Base-by-base conservation (phyloP, 1,140 invertebrate genomes). In the Drosophila subobscura region DNA sequence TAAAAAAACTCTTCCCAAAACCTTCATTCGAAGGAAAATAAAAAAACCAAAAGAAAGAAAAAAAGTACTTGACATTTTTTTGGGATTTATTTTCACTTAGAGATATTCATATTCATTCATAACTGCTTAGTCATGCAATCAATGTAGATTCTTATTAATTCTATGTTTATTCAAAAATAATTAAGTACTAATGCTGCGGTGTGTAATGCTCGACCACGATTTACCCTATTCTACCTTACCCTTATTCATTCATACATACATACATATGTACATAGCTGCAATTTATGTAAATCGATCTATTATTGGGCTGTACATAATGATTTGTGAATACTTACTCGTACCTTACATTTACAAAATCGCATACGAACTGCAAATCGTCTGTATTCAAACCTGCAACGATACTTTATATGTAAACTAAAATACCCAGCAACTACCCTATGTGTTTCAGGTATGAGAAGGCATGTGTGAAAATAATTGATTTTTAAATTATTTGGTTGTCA, bases 381-480 rank as follows among this genome's bases (percentile, higher is more conserved):
- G 33, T 4, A 37, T 37, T 12, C 10, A 12, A 37, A 37, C 33
- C 33, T 37, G 33, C 33, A 12, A 12, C 33, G 3, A 37, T 4
- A 4, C 3, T 37, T 12, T 4, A 12, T 12, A 12, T 12, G 33
- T 37, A 4, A 37, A 37, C 33, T 37, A 12, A 37, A 37, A 41
- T 56, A 33, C 25, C 27, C 51, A 8, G 8, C 2, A 22, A 41
- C 2, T 51, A 14, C 27, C 46, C 29, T 47, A 46, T 33, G 29
- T 45, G 41, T 33, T 56, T 50, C 59, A 57, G 52, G 68, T 72
- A 55, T 29, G 25, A 67, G 52, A 59, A 67, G 70, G 47, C 23
- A 51, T 75, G 65, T 50, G 54, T 49, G 20, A 55, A 66, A 66
- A 75, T 75, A 75, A 75, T 75, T 75, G 72, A 75, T 66, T 75